Evolutionary conservation across 2,888 invertebrate species (phyloP).

Genomic region (Liodrosophila aerea): DNA sequence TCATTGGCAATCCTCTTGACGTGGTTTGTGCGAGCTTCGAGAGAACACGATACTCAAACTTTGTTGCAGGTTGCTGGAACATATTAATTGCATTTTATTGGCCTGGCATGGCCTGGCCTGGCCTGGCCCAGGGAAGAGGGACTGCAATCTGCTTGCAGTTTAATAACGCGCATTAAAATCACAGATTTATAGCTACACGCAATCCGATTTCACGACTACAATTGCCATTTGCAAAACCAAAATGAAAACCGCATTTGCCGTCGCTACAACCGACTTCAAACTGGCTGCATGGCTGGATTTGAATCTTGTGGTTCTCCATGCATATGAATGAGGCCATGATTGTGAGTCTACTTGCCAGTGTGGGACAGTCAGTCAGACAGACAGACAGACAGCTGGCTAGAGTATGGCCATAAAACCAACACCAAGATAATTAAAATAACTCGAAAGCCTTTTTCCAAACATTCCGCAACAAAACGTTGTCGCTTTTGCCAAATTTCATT

Average conservation of each 20-base stretch:
- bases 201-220: conserved; percentile 71
- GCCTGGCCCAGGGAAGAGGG: neutral
- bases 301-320: conserved; percentile 27
- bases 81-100: conserved; percentile 79
- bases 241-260: conserved; percentile 41
- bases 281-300: conserved; percentile 22
- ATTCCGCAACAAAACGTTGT: conserved; percentile 47
- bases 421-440: conserved; percentile 72
- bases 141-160: conserved; percentile 61
- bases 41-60: conserved; percentile 48
- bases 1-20: conserved; percentile 32
- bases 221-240: conserved; percentile 36
- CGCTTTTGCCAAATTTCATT: conserved; percentile 68
- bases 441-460: conserved; percentile 45
- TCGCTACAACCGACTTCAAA: neutral
- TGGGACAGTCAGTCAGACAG: neutral
- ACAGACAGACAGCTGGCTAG: conserved; percentile 2
- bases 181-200: conserved; percentile 73
- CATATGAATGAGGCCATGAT: conserved; percentile 36
- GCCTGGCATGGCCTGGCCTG: conserved; percentile 36
- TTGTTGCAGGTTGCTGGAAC: conserved; percentile 73
- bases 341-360: conserved; percentile 1
- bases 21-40: conserved; percentile 66
- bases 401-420: conserved; percentile 49
- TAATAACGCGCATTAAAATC: conserved; percentile 76